Evolutionary conservation across 2,113 vertebrate genomes (phyloP).

Genomic region (Marmota flaviventris): DNA sequence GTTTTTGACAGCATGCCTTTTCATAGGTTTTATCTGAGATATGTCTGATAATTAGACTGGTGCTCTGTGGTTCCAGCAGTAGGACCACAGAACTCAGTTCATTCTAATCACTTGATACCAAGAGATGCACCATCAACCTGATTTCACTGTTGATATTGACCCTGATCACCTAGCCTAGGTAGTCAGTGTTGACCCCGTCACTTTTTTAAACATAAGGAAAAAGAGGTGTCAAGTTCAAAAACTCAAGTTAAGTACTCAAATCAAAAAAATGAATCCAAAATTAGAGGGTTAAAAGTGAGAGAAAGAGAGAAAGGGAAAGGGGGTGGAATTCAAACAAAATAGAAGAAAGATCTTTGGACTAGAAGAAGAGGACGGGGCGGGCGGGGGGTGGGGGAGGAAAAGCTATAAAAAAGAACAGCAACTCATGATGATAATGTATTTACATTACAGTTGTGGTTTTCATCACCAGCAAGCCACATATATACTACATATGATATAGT

Average conservation of each 20-base stretch:
- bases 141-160: neutral
- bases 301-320: too few relatives aligned
- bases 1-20: too few relatives aligned
- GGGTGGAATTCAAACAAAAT: too few relatives aligned
- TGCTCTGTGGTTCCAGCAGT: neutral
- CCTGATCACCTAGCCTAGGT: neutral
- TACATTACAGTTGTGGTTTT: neutral
- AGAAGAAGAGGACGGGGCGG: rapidly evolving
- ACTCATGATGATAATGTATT: neutral
- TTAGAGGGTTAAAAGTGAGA: too few relatives aligned
- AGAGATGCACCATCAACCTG: neutral
- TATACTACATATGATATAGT: too few relatives aligned
- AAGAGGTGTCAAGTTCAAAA: neutral
- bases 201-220: neutral
- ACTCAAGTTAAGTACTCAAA: neutral
- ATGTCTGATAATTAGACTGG: neutral
- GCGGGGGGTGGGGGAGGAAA: too few relatives aligned
- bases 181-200: neutral
- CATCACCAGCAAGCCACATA: neutral
- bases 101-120: neutral
- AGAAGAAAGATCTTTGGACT: too few relatives aligned
- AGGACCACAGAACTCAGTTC: neutral
- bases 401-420: too few relatives aligned
- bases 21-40: neutral
- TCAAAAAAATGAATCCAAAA: too few relatives aligned